Conservation (phyloP, 2,113 vertebrate genomes). For the Oxyura jamaicensis region DNA sequence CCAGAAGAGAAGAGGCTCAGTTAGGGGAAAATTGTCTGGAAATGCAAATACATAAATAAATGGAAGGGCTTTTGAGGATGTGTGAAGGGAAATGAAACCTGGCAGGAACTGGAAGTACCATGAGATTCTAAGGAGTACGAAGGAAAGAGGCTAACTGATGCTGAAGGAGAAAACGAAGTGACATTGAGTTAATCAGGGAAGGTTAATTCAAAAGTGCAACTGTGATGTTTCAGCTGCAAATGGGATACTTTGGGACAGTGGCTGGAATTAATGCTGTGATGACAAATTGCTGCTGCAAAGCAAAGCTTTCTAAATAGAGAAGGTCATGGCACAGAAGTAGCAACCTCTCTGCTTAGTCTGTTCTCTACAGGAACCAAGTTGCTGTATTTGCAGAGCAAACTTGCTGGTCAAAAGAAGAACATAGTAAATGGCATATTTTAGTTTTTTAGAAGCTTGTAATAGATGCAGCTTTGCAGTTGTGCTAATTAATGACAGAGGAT, state of each 20-base stretch:
- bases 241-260: neutral
- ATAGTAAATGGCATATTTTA: neutral
- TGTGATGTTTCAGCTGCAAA: neutral
- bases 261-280: neutral
- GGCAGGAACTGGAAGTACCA: neutral
- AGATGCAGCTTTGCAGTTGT: neutral
- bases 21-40: neutral
- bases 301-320: neutral
- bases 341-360: neutral
- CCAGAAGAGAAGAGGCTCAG: neutral
- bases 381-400: neutral
- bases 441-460: neutral
- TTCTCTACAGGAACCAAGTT: neutral
- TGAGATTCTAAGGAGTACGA: neutral
- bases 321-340: neutral
- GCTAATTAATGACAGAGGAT: neutral
- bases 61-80: neutral
- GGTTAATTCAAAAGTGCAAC: neutral
- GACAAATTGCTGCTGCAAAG: neutral
- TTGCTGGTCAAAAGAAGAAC: neutral
- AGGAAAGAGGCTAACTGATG: neutral
- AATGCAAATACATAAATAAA: neutral
- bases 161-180: neutral
- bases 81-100: neutral
- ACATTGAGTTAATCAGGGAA: neutral